Base-by-base conservation (phyloP, 2,113 vertebrate species). In the Eidolon helvum region DNA sequence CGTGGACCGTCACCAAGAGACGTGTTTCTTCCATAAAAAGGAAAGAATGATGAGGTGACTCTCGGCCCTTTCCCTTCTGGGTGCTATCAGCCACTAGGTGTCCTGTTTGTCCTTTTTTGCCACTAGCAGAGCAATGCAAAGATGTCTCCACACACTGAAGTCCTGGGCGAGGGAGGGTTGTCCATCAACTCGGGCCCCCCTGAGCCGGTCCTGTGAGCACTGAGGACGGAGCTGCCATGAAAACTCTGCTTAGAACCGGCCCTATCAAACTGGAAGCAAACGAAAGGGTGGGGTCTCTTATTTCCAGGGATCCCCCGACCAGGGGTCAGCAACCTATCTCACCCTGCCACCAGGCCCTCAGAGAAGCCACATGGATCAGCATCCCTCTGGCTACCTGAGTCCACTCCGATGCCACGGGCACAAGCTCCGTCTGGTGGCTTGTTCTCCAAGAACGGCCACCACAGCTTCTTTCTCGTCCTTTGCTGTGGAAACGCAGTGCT, bases 251-350 rank as follows among this genome's bases (percentile, higher is more conserved):
- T 7, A 8, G 30, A 38, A 30, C 5, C 18, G 35, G 0, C 10
- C 16, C 11, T 33, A 15, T 28, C 66, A 35, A 61, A 7, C 68
- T 1, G 1, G 28, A 71, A 61, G 14, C 18, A 43, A 53, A 40
- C n/a, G n/a, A 30, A 26, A 2, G 10, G 1, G 0, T 18, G 3
- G 30, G 3, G 2, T 9, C 33, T 43, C n/a, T 50, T 59, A 65
- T 48, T 50, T 11, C 22, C 26, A 57, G 45, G n/a, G n/a, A 5
- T 18, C 33, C 40, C 11, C 63, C 50, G 11, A 3, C 43, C 28
- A 0, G 33, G n/a, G 38, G 0, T 28, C 55, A 22, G n/a, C 7
- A 24, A 43, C 24, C 16, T n/a, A 16, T 2, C 12, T 5, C 26
- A 43, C 11, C 5, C 38, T 69, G n/a, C 10, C 61, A n/a, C 10